Evolutionary conservation across 2,888 invertebrate genomes (phyloP), one percentile per base, ranked within the genome.

Genomic region (Beris morrisii): DNA sequence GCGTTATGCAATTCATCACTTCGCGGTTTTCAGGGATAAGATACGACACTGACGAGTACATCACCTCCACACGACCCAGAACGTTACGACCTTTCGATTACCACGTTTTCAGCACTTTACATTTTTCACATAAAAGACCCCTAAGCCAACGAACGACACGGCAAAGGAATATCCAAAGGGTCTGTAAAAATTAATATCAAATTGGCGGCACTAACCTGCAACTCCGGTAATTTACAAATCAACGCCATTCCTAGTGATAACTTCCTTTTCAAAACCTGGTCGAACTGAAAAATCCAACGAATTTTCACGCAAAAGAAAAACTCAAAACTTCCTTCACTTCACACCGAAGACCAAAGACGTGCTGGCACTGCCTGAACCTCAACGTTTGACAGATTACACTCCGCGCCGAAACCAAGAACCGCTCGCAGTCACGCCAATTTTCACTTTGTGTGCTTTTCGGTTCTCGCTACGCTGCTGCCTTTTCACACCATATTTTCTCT

Each of bases 141-240:
- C 15, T n/a, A 55, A 22, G 32, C 9, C 32, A 31, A 11, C 13
- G 13, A 12, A 50, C 50, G 50, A 50, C 5, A 38, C 38, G 38
- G 9, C 38, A 30, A 38, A 13, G 5, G 38, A 13, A 52, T 9
- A 12, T 48, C 48, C 28, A 22, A 22, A 22, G 22, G 22, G 22
- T 22, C 22, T 22, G 22, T 22, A 22, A 22, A 22, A 22, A 22
- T 22, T 22, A 22, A 22, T 22, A 43, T 57, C 43, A 31, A 50
- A 48, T 59, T 31, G 12, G 44, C 54, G 31, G 28, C 71, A 77
- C 79, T 77, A 74, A 87, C 87, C 85, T 87, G 87, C 77, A 84
- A 82, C 78, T 88, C 88, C 72, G 82, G 79, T 75, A 88, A 78
- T 83, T 83, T 86, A 72, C 83, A 82, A 82, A 85, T 86, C 76